phyloP scores from a whole-genome alignment of 2,888 invertebrate genomes.

The Hipparchia semele region DNA sequence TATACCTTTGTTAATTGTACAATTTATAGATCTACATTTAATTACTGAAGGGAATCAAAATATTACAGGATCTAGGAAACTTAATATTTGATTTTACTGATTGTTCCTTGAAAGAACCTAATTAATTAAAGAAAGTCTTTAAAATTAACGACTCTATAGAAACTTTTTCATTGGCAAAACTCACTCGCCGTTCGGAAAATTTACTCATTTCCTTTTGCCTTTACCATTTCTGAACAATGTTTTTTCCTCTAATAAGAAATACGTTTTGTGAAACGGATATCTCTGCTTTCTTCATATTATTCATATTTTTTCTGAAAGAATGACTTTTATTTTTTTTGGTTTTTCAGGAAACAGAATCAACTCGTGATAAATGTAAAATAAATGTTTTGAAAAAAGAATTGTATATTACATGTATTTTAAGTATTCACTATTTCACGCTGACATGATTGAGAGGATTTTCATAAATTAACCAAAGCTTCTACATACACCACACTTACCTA shows the following conservation, averaged over 20 bases:
- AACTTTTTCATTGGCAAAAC: conserved; percentile 38
- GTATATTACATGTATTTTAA: neutral
- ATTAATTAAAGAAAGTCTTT: conserved; percentile 39
- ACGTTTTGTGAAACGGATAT: conserved; percentile 1
- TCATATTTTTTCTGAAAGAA: neutral
- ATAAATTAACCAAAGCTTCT: conserved; percentile 11
- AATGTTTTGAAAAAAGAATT: neutral
- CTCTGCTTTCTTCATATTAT: neutral
- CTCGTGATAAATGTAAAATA: neutral
- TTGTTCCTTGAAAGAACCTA: conserved; percentile 28
- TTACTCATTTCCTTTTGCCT: conserved; percentile 30
- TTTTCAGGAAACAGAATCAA: no score
- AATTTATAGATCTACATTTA: neutral
- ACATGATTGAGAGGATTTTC: neutral
- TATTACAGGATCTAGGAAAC: neutral
- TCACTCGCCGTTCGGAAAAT: conserved; percentile 32
- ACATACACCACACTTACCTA: conserved; percentile 16
- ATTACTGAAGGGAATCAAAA: neutral
- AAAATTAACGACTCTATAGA: conserved; percentile 37
- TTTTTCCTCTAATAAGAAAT: neutral
- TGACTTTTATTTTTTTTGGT: neutral
- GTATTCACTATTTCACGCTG: neutral
- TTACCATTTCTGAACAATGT: conserved; percentile 22
- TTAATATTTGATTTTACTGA: conserved; percentile 26
- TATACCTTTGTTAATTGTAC: neutral